These are phyloP conservation scores for Pangasius djambal DNA, from an alignment of 2,797 vertebrate genomes.

Conservation along the genomic window DNA sequence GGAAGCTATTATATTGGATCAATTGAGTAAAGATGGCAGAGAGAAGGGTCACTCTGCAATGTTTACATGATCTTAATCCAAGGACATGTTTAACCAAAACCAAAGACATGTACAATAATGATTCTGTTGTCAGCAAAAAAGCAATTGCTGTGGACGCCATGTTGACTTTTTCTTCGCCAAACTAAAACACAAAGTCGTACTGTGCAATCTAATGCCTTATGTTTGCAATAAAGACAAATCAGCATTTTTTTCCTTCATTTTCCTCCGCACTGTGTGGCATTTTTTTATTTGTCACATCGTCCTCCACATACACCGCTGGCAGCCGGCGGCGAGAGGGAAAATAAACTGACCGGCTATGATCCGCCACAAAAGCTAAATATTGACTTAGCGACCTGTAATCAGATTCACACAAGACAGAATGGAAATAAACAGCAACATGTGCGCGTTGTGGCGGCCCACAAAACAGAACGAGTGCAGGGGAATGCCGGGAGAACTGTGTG, in stretches of 20 bases:
- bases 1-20: conserved; percentile 8
- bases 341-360: conserved; percentile 74
- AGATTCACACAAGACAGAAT: conserved; percentile 80
- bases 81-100: conserved; percentile 29
- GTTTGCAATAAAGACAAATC: conserved; percentile 32
- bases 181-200: conserved; percentile 11
- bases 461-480: conserved; percentile 67
- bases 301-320: conserved; percentile 72
- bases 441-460: conserved; percentile 69
- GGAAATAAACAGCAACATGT: conserved; percentile 81
- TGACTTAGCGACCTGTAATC: conserved; percentile 84
- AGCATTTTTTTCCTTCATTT: conserved; percentile 26
- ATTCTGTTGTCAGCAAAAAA: background rate
- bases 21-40: background rate
- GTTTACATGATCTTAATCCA: conserved; percentile 12
- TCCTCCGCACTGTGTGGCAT: conserved; percentile 49
- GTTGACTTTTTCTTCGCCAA: conserved; percentile 5
- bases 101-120: conserved; percentile 26
- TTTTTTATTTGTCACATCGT: conserved; percentile 62
- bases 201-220: conserved; percentile 2
- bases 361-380: conserved; percentile 82
- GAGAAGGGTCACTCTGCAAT: background rate
- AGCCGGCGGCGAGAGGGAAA: conserved; percentile 75
- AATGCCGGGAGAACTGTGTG: conserved; percentile 60
- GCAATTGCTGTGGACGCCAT: background rate